These are phyloP conservation scores for Caenorhabditis tropicalis DNA, from an alignment of 1,140 invertebrate genomes.

Conservation along the genomic window DNA sequence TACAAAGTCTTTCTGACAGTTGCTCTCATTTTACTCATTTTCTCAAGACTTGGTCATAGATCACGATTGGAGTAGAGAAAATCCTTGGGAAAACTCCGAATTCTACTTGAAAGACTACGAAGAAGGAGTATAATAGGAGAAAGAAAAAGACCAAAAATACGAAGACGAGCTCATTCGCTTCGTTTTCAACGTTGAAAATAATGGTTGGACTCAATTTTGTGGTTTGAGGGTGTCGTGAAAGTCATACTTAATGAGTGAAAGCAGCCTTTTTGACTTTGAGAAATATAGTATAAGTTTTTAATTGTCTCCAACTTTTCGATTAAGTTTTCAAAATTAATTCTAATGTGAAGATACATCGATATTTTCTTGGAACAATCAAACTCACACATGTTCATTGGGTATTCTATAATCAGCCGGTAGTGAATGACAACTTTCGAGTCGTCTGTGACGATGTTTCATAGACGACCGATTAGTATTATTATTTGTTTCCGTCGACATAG, in stretches of 20 bases:
- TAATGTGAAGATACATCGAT: not conserved
- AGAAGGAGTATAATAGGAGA: too few species aligned
- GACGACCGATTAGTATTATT: not conserved
- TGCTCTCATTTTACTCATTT: not conserved
- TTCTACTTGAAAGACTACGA: not conserved
- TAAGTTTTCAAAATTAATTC: not conserved
- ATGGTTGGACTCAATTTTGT: not conserved
- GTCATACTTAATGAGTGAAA: not conserved
- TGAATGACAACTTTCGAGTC: not conserved
- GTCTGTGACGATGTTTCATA: constrained; percentile 13
- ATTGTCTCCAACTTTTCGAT: not conserved
- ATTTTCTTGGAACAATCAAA: not conserved
- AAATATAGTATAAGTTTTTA: not conserved
- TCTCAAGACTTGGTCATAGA: not conserved
- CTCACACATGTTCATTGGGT: constrained; percentile 32
- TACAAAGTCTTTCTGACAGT: not conserved
- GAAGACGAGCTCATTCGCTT: not conserved
- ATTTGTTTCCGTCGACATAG: not conserved
- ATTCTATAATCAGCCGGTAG: constrained; percentile 34
- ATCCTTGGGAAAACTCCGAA: not conserved
- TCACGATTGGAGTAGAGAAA: not conserved
- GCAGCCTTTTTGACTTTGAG: not conserved
- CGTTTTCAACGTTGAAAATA: not conserved
- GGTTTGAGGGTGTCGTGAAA: not conserved
- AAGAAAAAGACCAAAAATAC: not conserved